A percentile compares a stretch with the other conserved stretches of the same genome.
Evolutionary conservation across 1,140 invertebrate species (phyloP).

Genomic region (Maconellicoccus hirsutus): DNA sequence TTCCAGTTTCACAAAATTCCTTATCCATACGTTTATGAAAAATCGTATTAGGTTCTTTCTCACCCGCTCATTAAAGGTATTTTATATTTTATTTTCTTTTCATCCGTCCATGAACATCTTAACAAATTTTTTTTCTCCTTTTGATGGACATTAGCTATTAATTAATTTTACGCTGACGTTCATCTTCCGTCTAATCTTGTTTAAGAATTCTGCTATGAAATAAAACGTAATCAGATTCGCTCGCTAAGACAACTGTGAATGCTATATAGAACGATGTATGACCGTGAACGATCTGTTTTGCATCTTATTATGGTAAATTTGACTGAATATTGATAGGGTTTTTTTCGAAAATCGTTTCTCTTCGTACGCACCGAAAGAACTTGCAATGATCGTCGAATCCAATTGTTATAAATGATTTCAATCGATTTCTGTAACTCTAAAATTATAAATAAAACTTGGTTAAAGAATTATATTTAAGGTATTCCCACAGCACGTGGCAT

Average conservation of each 20-base stretch:
- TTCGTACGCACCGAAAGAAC: no score
- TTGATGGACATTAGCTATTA: neutral
- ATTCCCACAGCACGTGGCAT: no score
- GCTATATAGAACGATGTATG: neutral
- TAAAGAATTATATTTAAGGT: no score
- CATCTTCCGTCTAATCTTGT: slow-evolving; percentile 2
- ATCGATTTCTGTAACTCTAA: no score
- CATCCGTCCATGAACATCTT: slow-evolving; percentile 3
- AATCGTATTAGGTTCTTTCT: neutral
- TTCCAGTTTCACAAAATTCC: slow-evolving; percentile 2
- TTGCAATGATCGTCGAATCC: no score
- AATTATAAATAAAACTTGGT: no score
- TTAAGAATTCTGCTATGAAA: neutral
- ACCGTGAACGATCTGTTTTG: neutral
- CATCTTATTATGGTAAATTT: neutral
- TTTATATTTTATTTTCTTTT: neutral
- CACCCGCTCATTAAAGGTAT: neutral
- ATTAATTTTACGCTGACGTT: neutral
- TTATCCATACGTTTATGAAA: neutral
- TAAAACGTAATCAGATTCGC: no score
- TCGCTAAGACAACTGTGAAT: no score
- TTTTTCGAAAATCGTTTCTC: no score
- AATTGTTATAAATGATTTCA: no score
- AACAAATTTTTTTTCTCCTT: neutral
- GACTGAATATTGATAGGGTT: no score